These are phyloP conservation scores for Champsocephalus esox DNA, from an alignment of 2,797 vertebrate genomes.

Conservation along the genomic window DNA sequence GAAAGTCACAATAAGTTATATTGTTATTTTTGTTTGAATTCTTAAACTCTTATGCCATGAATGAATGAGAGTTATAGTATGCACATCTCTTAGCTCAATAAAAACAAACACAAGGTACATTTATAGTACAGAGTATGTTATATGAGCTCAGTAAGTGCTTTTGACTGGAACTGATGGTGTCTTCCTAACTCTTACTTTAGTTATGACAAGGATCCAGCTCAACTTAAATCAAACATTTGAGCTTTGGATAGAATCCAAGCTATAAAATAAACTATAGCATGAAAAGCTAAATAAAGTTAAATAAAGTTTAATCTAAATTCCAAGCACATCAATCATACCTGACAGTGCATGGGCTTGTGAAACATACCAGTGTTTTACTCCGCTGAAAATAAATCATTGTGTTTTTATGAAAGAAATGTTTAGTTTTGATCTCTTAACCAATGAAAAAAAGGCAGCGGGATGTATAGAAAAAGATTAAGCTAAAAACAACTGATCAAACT, in stretches of 20 bases:
- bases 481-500: slow-evolving; percentile 29
- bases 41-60: background rate
- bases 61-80: background rate
- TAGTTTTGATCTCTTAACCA: background rate
- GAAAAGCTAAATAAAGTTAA: background rate
- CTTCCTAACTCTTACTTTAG: background rate
- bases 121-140: background rate
- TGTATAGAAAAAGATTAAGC: slow-evolving; percentile 4
- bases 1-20: too few relatives aligned
- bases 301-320: background rate
- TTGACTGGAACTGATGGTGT: background rate
- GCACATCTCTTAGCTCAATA: background rate
- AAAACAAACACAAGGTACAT: background rate
- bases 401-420: slow-evolving; percentile 5
- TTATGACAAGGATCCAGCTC: background rate
- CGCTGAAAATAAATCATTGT: slow-evolving; percentile 3
- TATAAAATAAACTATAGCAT: background rate
- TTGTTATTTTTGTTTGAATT: too few relatives aligned
- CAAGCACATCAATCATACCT: background rate
- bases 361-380: background rate
- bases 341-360: background rate
- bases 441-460: background rate
- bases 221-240: background rate
- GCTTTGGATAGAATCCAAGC: background rate
- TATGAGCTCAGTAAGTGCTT: background rate